These are phyloP conservation scores for Drosophila anomelani DNA, from an alignment of 2,888 invertebrate species.

Conservation along the genomic window DNA sequence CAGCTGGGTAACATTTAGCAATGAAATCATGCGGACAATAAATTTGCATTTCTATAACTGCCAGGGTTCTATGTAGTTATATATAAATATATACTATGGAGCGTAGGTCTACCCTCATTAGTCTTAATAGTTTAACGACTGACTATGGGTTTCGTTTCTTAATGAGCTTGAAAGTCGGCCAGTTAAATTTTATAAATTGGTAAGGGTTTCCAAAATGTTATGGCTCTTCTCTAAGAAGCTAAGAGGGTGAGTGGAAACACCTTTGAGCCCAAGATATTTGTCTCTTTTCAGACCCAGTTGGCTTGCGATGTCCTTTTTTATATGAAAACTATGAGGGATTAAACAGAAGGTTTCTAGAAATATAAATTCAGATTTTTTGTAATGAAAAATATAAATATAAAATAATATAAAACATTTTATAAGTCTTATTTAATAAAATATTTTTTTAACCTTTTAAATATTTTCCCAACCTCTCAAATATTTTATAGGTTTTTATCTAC, in stretches of 20 bases:
- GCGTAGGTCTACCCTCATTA: conserved; percentile 67
- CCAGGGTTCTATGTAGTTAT: not conserved
- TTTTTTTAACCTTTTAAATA: too few relatives aligned
- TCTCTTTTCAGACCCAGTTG: conserved; percentile 51
- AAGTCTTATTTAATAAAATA: too few relatives aligned
- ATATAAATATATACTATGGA: not conserved
- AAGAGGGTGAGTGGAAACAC: conserved; percentile 39
- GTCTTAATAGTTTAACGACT: conserved; percentile 74
- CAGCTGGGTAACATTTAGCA: conserved; percentile 34
- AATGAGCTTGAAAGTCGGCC: conserved; percentile 62
- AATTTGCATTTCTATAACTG: conserved; percentile 56
- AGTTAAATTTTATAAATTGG: conserved; percentile 72
- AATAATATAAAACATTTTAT: too few relatives aligned
- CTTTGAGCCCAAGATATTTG: conserved; percentile 70
- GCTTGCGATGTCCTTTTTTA: conserved; percentile 31
- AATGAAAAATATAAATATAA: not conserved
- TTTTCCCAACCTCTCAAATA: not conserved
- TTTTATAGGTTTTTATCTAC: not conserved
- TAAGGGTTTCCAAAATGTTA: conserved; percentile 5
- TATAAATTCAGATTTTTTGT: not conserved
- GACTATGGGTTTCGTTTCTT: conserved; percentile 49
- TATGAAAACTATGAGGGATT: not conserved
- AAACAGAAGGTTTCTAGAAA: too few relatives aligned
- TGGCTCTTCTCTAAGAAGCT: not conserved
- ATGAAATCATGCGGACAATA: conserved; percentile 59